These are phyloP conservation scores for Peromyscus attwateri DNA, from an alignment of 2,797 vertebrate species.

Conservation along the genomic window DNA sequence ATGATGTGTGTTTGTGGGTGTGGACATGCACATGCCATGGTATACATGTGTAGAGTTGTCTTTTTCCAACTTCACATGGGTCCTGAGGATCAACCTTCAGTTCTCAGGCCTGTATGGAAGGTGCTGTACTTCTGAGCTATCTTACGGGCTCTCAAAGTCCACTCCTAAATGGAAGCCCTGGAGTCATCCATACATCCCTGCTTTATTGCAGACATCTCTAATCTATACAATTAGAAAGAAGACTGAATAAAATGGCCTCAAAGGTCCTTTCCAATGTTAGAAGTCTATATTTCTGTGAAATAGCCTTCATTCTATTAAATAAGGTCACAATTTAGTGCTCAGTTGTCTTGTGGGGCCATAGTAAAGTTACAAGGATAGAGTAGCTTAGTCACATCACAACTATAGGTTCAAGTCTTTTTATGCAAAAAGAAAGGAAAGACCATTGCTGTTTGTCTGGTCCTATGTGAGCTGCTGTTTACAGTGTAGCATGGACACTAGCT, in stretches of 20 bases:
- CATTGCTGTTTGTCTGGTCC: too few relatives aligned
- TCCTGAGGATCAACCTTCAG: background rate
- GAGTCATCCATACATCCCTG: background rate
- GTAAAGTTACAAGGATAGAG: conserved; percentile 25
- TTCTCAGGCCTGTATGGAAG: background rate
- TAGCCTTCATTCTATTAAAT: background rate
- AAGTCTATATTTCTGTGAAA: background rate
- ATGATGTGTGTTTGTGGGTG: background rate
- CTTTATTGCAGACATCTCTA: background rate
- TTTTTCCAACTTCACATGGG: background rate
- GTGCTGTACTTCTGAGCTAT: background rate
- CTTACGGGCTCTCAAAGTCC: background rate
- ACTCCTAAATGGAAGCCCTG: background rate
- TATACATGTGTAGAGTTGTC: background rate
- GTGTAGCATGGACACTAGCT: background rate
- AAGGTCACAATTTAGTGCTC: background rate
- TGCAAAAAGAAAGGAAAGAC: conserved; percentile 4
- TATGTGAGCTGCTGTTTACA: background rate
- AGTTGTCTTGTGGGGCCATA: background rate
- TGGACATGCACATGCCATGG: background rate
- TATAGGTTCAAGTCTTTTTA: background rate
- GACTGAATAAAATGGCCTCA: background rate
- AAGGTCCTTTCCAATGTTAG: background rate
- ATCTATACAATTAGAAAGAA: background rate
- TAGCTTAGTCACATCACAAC: background rate